Evolutionary conservation across 1,140 invertebrate species (phyloP), one percentile per base, ranked within the genome.

Genomic region (Atta colombica): DNA sequence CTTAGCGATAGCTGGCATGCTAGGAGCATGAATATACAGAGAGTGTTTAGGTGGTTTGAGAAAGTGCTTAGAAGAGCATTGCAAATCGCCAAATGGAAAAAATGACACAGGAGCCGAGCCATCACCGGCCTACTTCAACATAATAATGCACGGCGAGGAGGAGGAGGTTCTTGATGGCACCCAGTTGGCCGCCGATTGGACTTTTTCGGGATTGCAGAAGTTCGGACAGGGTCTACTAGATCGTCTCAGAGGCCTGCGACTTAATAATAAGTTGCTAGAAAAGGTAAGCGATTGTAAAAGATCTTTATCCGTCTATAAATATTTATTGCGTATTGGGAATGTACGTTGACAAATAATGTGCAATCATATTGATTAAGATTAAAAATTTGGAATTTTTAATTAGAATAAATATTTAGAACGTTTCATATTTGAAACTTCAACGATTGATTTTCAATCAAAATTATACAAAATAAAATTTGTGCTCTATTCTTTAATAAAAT

Each of bases 221-320:
- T 99, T 99, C 94, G 99, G 99, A 18, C 98, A 99, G 96, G 98
- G 98, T 72, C 96, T 99, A 93, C 97, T 99, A 90, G 98, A 99
- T 94, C 97, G 98, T 87, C 96, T 99, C 35, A 96, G 98, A 89
- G 98, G 98, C 77, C 95, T 98, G 25, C 97, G 97, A 94, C 95
- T 99, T 78, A 97, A 98, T 53, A 98, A 97, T 92, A 98, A 97
- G 94, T 96, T 99, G 69, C 96, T 99, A 55, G 97, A 99, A 96
- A 99, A 98, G 97, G 98, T 98, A 95, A 93, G 77, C 90, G 63
- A 45, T 7, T 25, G 6, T 16, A n/a, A 75, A 75, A 25, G 5
- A 69, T 51, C 0, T 16, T 68, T 51, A 35, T 25, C 10, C 21
- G n/a, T 66, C 4, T 66, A 51, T 6, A 16, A 7, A 61, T 61